phyloP scores from a whole-genome alignment of 1,140 invertebrate genomes.

The Callitettix versicolor region DNA sequence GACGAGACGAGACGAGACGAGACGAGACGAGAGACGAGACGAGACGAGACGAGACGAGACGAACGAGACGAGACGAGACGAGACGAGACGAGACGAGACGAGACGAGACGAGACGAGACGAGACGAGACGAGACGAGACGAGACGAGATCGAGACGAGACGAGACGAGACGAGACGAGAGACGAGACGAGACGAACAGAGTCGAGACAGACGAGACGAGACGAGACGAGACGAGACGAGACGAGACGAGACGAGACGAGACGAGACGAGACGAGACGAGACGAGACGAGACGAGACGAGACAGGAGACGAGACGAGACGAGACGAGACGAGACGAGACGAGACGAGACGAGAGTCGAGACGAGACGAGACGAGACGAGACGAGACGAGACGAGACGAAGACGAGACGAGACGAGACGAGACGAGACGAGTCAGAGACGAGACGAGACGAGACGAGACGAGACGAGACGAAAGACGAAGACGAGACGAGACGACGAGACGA shows the following conservation, averaged over 20 bases:
- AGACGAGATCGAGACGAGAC: too few species aligned
- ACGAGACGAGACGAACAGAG: slow-evolving; percentile 6
- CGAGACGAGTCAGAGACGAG: too few species aligned
- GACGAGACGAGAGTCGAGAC: too few species aligned
- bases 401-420: slow-evolving; percentile 5
- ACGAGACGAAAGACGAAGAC: not conserved
- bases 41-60: slow-evolving; percentile 8
- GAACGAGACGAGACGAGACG: too few species aligned
- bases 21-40: too few species aligned
- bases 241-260: slow-evolving; percentile 1
- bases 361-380: slow-evolving; percentile 1
- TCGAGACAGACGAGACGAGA: slow-evolving; percentile 8
- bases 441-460: slow-evolving; percentile 3
- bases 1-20: too few species aligned
- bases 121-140: slow-evolving; percentile 8
- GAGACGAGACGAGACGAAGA: slow-evolving; percentile 3
- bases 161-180: too few species aligned
- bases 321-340: too few species aligned
- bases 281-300: slow-evolving; percentile 5
- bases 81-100: slow-evolving; percentile 10
- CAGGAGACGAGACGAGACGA: slow-evolving; percentile 7
- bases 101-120: slow-evolving; percentile 11
- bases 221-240: slow-evolving; percentile 8
- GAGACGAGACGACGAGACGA: too few species aligned
- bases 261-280: slow-evolving; percentile 5